Evolutionary conservation across 1,140 invertebrate genomes (phyloP).

Genomic region (Atopsyche davidsoni): DNA sequence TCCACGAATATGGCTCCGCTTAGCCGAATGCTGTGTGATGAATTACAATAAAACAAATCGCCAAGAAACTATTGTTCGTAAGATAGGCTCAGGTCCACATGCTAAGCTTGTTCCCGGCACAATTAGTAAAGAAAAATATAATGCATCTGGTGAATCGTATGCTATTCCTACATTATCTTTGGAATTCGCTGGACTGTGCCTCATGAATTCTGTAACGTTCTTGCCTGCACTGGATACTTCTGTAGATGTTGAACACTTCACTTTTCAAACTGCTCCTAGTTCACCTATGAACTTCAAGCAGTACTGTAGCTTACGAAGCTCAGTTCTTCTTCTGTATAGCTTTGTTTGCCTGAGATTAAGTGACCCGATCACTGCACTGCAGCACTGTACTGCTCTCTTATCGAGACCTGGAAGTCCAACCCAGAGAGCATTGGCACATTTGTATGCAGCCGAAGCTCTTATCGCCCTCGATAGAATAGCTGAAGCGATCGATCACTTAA

Average conservation of each 20-base stretch:
- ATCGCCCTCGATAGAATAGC: conserved; percentile 74
- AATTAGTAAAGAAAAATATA: conserved; percentile 45
- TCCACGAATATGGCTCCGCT: conserved; percentile 82
- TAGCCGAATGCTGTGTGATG: conserved; percentile 82
- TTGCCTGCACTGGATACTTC: conserved; percentile 34
- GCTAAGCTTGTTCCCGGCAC: conserved; percentile 40
- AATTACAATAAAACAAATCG: conserved; percentile 31
- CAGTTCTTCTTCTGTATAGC: conserved; percentile 70
- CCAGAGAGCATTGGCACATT: conserved; percentile 72
- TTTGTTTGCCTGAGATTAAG: conserved; percentile 81
- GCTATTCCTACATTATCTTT: conserved; percentile 82
- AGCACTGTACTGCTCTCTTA: conserved; percentile 13
- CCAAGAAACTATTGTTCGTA: conserved; percentile 14
- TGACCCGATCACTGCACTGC: conserved; percentile 73
- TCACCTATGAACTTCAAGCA: conserved; percentile 44
- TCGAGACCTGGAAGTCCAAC: neutral
- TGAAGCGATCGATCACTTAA: conserved; percentile 80
- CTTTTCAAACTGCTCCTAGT: conserved; percentile 43
- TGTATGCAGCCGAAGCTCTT: conserved; percentile 87
- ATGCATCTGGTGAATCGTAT: conserved; percentile 59
- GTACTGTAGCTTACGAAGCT: conserved; percentile 46
- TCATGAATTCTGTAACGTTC: conserved; percentile 76
- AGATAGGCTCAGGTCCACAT: conserved; percentile 35
- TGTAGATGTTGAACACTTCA: conserved; percentile 31
- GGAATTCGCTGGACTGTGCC: conserved; percentile 82